Conservation (phyloP, 2,888 invertebrate genomes). For the Calliphora vomitoria region DNA sequence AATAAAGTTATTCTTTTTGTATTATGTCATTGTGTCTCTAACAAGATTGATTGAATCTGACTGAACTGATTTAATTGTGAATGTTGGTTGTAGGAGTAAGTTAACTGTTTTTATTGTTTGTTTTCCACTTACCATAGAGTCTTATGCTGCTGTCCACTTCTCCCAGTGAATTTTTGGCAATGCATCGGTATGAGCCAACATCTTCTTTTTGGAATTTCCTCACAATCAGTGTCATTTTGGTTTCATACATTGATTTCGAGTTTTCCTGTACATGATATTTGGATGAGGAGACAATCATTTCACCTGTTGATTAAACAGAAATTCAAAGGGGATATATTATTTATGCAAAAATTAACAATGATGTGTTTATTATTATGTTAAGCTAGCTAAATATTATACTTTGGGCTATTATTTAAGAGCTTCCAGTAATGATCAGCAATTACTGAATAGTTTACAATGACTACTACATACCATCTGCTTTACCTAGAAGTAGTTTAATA, state of each 20-base stretch:
- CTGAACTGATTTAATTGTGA: conserved; percentile 25
- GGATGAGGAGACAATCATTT: conserved; percentile 92
- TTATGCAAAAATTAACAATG: no score
- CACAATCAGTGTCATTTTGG: conserved; percentile 92
- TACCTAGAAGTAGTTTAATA: no score
- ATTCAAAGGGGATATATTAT: background rate
- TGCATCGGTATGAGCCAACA: conserved; percentile 93
- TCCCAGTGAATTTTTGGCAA: conserved; percentile 94
- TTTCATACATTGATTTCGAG: conserved; percentile 91
- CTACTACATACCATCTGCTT: no score
- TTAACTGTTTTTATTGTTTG: background rate
- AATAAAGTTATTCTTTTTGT: conserved; percentile 2
- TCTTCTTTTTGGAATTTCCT: conserved; percentile 90
- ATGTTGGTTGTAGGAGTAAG: background rate
- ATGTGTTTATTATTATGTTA: no score
- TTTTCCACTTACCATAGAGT: conserved; percentile 89
- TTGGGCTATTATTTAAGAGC: no score
- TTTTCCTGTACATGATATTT: conserved; percentile 91
- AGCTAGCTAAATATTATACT: no score
- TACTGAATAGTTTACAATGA: no score
- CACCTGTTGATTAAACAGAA: conserved; percentile 85
- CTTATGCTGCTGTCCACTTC: conserved; percentile 95
- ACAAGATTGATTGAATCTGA: conserved; percentile 58
- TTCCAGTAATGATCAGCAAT: no score
- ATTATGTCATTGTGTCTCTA: background rate